Evolutionary conservation across 2,888 invertebrate species (phyloP).

Genomic region (Fissipunctia ypsillon): DNA sequence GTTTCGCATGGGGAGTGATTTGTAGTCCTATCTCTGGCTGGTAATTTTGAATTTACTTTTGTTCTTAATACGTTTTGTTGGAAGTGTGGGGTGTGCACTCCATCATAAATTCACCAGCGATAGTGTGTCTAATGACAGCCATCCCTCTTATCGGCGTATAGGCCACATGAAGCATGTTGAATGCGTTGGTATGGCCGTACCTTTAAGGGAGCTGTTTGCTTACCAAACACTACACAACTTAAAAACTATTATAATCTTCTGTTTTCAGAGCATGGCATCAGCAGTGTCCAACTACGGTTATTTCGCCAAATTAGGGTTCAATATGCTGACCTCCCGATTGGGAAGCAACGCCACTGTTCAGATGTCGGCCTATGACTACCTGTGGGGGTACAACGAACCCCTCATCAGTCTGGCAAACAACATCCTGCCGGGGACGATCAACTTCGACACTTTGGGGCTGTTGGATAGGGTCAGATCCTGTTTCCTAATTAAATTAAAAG

Average conservation of each 20-base stretch:
- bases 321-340: constrained; percentile 89
- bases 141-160: background rate
- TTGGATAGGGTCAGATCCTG: constrained; percentile 91
- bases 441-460: constrained; percentile 93
- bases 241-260: background rate
- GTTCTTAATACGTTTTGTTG: too few relatives aligned
- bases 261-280: constrained; percentile 81
- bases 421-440: constrained; percentile 92
- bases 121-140: background rate
- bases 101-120: too few relatives aligned
- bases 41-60: too few relatives aligned
- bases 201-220: background rate
- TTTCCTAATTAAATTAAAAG: too few relatives aligned
- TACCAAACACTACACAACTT: background rate
- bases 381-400: constrained; percentile 96
- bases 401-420: constrained; percentile 93
- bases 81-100: too few relatives aligned
- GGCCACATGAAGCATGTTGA: background rate
- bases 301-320: constrained; percentile 91
- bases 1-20: background rate
- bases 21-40: background rate
- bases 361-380: constrained; percentile 92
- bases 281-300: constrained; percentile 88
- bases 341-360: constrained; percentile 92
- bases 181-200: background rate